These are phyloP conservation scores for Stichodactyla helianthus DNA, from an alignment of 64 coral and sea anemone genomes.

Conservation along the genomic window DNA sequence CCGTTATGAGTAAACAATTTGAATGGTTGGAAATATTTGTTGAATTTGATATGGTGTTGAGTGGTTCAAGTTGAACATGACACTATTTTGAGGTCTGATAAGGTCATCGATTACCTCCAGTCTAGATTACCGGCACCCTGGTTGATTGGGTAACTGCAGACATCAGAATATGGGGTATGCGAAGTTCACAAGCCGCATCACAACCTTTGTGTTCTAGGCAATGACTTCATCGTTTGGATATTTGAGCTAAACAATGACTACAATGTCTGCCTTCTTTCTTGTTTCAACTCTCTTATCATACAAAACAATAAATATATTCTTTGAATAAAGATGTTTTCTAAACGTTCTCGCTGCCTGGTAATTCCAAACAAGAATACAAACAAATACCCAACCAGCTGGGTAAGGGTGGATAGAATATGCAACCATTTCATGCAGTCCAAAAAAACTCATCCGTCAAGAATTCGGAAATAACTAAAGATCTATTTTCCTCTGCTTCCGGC, in stretches of 20 bases:
- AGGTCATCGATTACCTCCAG: not conserved
- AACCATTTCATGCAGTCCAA: no score
- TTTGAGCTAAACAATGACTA: not conserved
- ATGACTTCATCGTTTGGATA: not conserved
- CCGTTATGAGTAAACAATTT: not conserved
- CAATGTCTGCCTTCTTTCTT: not conserved
- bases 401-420: no score
- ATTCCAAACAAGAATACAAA: no score
- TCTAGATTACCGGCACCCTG: not conserved
- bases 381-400: no score
- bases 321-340: no score
- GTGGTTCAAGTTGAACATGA: not conserved
- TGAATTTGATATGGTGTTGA: conserved; percentile 15
- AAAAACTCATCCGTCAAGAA: no score
- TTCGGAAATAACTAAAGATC: no score
- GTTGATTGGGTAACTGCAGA: not conserved
- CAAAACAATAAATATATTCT: no score
- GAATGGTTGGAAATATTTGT: conserved; percentile 9
- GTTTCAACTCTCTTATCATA: not conserved
- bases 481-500: no score
- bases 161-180: not conserved
- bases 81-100: not conserved
- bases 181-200: not conserved
- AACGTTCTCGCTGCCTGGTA: no score
- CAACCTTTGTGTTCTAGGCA: not conserved